Base-by-base conservation (phyloP, 2,888 invertebrate species). In the Nowickia ferox region DNA sequence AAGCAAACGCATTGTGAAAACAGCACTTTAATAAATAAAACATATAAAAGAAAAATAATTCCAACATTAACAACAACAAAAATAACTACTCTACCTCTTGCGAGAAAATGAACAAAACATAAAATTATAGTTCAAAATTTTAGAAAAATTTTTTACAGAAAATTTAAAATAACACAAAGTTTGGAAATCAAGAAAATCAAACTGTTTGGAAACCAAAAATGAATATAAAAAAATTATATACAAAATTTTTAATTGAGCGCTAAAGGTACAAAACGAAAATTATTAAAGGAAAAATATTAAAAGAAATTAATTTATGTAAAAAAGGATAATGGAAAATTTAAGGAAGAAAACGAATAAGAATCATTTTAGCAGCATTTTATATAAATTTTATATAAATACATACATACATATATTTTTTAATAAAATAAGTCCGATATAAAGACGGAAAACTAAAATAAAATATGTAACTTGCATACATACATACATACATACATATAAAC, bases 221-320 rank as follows among this genome's bases (percentile, higher is more conserved):
- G 17, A 57, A 75, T 42, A 53, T 48, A 68, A 68, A 53, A 30
- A 30, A 86, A 79, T 69, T 84, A 87, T 88, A 88, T 86, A 88
- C 59, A 72, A 81, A 81, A 81, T 61, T 81, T 89, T 91, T 90
- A 91, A 90, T 92, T 90, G 92, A 92, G 92, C 92, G 92, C 92
- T 92, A 90, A 92, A 89, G 92, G 92, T 92, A 92, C 92, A 92
- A 92, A 92, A 68, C 51, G 66, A 84, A 66, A 66, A 61, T 30
- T 68, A 89, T 66, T 68, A 48, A 82, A 83, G 61, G 78, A 81
- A 87, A 69, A 83, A 30, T 6, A 30, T 30, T 30, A 71, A 85
- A 69, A 71, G 61, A 51, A 63, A 61, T 53, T 46, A 44, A 44
- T 51, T 78, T 51, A 79, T 22, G 61, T 51, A 79, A 66, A 59